Evolutionary conservation across 92 coral and sea anemone species (phyloP).

Genomic region (Ricordea florida): DNA sequence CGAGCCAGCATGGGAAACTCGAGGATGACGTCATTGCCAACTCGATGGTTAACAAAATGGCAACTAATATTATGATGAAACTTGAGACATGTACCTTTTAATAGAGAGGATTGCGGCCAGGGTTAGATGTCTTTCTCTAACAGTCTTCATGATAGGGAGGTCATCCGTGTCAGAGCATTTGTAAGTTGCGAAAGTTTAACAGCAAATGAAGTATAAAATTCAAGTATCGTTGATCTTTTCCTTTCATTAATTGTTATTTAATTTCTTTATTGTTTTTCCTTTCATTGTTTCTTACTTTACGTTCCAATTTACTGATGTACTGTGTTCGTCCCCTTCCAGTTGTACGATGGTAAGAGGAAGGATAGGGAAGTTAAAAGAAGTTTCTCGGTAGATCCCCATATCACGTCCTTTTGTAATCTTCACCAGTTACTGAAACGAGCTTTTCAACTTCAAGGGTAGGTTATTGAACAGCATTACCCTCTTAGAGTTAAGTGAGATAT

Average conservation of each 20-base stretch:
- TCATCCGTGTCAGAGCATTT: constrained; percentile 88
- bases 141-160: constrained; percentile 82
- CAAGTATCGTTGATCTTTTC: constrained; percentile 12
- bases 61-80: too few relatives aligned
- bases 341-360: constrained; percentile 42
- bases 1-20: background rate
- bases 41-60: background rate
- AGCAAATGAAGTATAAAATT: background rate
- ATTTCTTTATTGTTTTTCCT: background rate
- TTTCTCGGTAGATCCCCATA: constrained; percentile 95
- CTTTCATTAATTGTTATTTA: background rate
- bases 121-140: constrained; percentile 13
- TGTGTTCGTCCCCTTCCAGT: constrained; percentile 30
- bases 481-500: too few relatives aligned
- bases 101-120: background rate
- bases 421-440: constrained; percentile 83
- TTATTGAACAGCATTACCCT: background rate
- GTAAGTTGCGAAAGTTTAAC: constrained; percentile 41
- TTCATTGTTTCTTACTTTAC: background rate
- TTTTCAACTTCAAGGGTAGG: constrained; percentile 83
- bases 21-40: background rate
- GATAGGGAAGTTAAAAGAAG: constrained; percentile 53
- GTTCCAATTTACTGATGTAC: background rate
- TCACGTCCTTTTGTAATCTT: constrained; percentile 86
- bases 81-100: background rate